Percentiles rank a stretch among this genome's conserved stretches.
Evolutionary conservation across 2,797 vertebrate genomes (phyloP).

Genomic region (Cryptoprocta ferox): DNA sequence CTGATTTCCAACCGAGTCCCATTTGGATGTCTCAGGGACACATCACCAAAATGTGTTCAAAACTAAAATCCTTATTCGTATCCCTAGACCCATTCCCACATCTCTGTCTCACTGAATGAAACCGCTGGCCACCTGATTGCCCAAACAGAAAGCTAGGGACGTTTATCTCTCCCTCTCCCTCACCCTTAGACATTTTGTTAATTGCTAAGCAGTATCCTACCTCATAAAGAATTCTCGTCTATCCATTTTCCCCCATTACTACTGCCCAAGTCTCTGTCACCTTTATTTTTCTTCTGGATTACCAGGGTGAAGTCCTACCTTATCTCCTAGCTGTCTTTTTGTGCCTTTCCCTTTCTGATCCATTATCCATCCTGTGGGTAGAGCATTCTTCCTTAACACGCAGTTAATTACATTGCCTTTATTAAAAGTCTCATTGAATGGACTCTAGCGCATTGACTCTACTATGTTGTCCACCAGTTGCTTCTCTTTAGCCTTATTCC

Average conservation of each 20-base stretch:
- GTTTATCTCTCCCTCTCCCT: not conserved
- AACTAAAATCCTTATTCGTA: not conserved
- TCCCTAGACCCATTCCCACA: not conserved
- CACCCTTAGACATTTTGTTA: not conserved
- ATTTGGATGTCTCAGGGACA: not conserved
- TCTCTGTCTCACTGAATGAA: not conserved
- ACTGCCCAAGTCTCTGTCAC: not conserved
- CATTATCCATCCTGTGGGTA: not conserved
- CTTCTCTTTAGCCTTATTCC: not conserved
- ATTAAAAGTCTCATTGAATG: not conserved
- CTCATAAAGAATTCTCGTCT: not conserved
- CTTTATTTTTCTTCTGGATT: not conserved
- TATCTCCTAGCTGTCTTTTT: not conserved
- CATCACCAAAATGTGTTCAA: not conserved
- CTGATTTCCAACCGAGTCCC: not conserved
- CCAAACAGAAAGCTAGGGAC: not conserved
- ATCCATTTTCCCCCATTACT: not conserved
- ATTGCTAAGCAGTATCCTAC: not conserved
- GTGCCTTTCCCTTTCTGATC: not conserved
- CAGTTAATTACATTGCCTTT: not conserved
- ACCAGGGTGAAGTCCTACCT: not conserved
- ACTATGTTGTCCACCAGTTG: not conserved
- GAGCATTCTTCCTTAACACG: not conserved
- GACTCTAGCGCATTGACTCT: accelerated
- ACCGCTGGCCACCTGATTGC: not conserved